A percentile compares a stretch with the other conserved stretches of the same genome.
Evolutionary conservation across 1,140 invertebrate genomes (phyloP).

Genomic region (Drosophila obscura): DNA sequence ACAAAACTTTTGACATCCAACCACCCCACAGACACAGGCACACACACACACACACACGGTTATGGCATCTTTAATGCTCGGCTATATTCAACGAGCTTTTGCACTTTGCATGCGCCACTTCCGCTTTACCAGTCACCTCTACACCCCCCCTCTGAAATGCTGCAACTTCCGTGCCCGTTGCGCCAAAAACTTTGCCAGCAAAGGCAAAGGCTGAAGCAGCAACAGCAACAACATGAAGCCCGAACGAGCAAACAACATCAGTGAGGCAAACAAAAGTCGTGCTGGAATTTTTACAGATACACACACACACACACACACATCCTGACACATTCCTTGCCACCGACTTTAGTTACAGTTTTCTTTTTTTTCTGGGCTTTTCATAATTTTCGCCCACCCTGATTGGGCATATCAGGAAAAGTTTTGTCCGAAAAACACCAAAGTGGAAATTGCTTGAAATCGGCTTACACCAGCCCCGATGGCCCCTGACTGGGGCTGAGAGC

Average conservation of each 20-base stretch:
- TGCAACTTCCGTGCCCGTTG: conserved; percentile 72
- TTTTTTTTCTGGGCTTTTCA: conserved; percentile 4
- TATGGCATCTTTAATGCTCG: conserved; percentile 76
- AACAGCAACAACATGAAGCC: conserved; percentile 9
- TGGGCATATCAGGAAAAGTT: conserved; percentile 67
- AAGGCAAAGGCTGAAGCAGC: background rate
- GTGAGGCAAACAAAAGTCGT: conserved; percentile 44
- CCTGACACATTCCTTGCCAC: conserved; percentile 57
- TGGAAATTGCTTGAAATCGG: conserved; percentile 55
- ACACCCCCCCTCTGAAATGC: conserved; percentile 8
- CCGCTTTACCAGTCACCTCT: background rate
- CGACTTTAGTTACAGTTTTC: conserved; percentile 42
- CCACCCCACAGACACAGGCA: conserved; percentile 18
- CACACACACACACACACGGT: conserved; percentile 30
- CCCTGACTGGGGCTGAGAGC: conserved; percentile 6
- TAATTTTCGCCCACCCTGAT: conserved; percentile 50
- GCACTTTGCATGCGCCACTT: conserved; percentile 46
- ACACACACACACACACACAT: conserved; percentile 70
- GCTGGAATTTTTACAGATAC: conserved; percentile 67
- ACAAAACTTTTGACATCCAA: conserved; percentile 70
- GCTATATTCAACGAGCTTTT: conserved; percentile 60
- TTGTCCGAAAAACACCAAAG: conserved; percentile 35
- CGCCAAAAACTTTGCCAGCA: conserved; percentile 68
- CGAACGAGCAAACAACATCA: conserved; percentile 8
- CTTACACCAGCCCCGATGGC: conserved; percentile 45